Base-by-base conservation (phyloP, 2,113 vertebrate genomes). In the Cinclus cinclus region DNA sequence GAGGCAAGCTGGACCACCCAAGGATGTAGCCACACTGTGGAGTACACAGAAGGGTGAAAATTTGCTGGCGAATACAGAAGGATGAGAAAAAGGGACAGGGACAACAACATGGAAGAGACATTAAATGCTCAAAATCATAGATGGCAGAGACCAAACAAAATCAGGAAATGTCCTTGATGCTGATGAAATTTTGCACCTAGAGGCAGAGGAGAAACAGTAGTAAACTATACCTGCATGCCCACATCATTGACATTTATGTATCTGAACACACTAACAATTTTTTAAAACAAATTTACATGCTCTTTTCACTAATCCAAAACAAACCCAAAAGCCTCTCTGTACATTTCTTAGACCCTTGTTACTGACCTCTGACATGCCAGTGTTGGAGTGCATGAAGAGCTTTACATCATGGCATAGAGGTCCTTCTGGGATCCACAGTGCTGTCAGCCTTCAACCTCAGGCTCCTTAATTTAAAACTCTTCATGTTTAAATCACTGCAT, bases 1-100 rank as follows among this genome's bases (percentile, higher is more conserved):
- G 19, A 76, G 56, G 69, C 47, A 92, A 89, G 50, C 39, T 77
- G 69, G 94, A 96, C 92, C 92, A 95, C 95, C 83, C 92, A 94
- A 87, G 83, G 76, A 70, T 71, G 27, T 53, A 94, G 79, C 73
- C 42, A 74, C 60, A 50, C 27, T 70, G 64, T 52, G 68, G 13
- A 90, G 63, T 3, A 1, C 50, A 65, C 83, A 70, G 49, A 62
- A 93, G 68, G 50, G 31, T 59, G 71, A 93, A 88, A 76, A 96
- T 93, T 64, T 94, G 85, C 59, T 80, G 50, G 27, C 2, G 9
- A 81, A 83, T 60, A 81, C 5, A 24, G 47, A 90, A 86, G 35
- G 39, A 39, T 70, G 50, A 47, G 63, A 93, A 83, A 71, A 50
- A 93, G 50, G 41, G 63, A 71, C 63, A 86, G 22, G 71, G 63